Evolutionary conservation across 1,140 invertebrate genomes (phyloP), one percentile per base, ranked within the genome.

Genomic region (Episyrphus balteatus): DNA sequence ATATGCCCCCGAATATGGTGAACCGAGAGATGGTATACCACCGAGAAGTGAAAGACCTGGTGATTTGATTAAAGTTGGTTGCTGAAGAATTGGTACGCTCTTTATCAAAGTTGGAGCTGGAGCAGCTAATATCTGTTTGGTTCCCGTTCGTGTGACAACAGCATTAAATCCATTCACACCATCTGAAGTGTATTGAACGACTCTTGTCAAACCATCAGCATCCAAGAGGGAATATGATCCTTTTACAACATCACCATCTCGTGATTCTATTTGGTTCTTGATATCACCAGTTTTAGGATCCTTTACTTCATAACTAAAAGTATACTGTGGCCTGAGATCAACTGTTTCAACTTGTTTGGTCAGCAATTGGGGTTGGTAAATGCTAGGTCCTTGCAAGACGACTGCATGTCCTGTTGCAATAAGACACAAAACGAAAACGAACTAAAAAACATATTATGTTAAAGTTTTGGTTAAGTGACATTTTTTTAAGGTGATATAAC

Each of bases 211-310:
- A n/a, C 68, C 68, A 53, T 60, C 58, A 26, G 58, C 53, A 47
- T 70, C 68, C 43, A 68, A 52, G 38, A 60, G 53, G 41, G 67
- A 53, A 56, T 57, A 54, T 49, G 55, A 52, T 18, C 53, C 61
- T 37, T 63, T 66, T n/a, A 78, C 75, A 3, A 70, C 57, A 49
- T 78, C 76, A 14, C 76, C 76, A 19, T 74, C 68, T 14, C 76
- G 66, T 47, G 65, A 72, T 69, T 78, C 76, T 55, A 74, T 64
- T 48, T 76, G 73, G 14, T 65, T 65, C 64, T 78, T 77, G 54
- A 69, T 66, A 56, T 78, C 75, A 18, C 78, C 74, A 32, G 71
- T 79, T 50, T 67, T 58, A 1, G 69, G 56, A 57, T 77, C 75
- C 55, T 74, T 65, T 9, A 75, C 61, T 40, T 66, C 66, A 49